Conservation (phyloP, 2,888 invertebrate genomes). For the Pammene fasciana region DNA sequence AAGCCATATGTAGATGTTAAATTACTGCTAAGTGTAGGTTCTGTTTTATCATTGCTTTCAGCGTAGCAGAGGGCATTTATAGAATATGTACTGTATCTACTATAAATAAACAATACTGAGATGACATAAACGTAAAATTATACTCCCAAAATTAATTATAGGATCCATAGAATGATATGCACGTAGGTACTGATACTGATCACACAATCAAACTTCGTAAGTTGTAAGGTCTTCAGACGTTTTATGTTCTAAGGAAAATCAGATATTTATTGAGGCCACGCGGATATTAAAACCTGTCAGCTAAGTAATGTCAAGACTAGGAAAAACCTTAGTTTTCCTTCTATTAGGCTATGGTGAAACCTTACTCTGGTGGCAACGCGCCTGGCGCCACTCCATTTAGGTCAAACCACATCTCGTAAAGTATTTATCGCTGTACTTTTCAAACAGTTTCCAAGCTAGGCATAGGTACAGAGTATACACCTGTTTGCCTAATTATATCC, state of each 20-base stretch:
- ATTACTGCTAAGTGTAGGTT: too few relatives aligned
- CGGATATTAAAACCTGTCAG: slow-evolving; percentile 10
- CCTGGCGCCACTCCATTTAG: slow-evolving; percentile 32
- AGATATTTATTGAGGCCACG: slow-evolving; percentile 10
- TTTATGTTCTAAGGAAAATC: slow-evolving; percentile 3
- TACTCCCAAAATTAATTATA: too few relatives aligned
- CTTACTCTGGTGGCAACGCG: slow-evolving; percentile 20
- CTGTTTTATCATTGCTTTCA: too few relatives aligned
- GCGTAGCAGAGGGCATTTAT: too few relatives aligned
- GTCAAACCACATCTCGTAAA: slow-evolving; percentile 33
- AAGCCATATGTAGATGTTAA: too few relatives aligned
- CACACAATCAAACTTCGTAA: neutral
- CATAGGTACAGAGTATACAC: neutral
- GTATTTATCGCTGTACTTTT: neutral
- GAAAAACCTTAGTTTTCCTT: slow-evolving; percentile 34
- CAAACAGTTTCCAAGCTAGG: neutral
- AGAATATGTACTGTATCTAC: too few relatives aligned
- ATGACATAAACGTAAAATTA: too few relatives aligned
- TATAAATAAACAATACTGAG: too few relatives aligned
- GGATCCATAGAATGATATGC: too few relatives aligned
- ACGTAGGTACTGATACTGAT: too few relatives aligned
- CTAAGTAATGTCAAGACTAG: neutral
- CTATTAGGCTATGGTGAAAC: slow-evolving; percentile 24
- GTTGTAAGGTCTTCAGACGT: neutral
- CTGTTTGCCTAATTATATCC: neutral